Conservation (phyloP, 2,113 vertebrate genomes). For the Mesocricetus auratus region DNA sequence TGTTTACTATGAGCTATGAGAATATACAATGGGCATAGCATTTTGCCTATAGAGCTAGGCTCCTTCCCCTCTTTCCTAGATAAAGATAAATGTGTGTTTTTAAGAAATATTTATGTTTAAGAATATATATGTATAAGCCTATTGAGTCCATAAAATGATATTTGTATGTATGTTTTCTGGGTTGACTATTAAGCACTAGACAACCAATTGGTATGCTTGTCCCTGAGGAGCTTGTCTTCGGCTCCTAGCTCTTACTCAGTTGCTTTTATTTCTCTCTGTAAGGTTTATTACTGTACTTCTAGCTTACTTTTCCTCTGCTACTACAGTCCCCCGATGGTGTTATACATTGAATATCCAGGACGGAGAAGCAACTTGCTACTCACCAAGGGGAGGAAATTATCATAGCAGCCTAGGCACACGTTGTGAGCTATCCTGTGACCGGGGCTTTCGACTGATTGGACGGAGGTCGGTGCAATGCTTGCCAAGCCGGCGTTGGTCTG, state of each 20-base stretch:
- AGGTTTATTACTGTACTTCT: slow-evolving; percentile 21
- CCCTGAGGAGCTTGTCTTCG: not conserved
- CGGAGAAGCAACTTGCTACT: slow-evolving; percentile 93
- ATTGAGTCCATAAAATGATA: not conserved
- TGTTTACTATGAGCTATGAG: not conserved
- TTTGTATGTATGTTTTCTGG: not conserved
- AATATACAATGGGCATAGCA: not conserved
- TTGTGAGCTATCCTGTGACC: slow-evolving; percentile 93
- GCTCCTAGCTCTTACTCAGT: not conserved
- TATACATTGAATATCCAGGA: slow-evolving; percentile 90
- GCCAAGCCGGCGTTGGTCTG: slow-evolving; percentile 94
- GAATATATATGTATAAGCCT: not conserved
- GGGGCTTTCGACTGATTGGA: slow-evolving; percentile 93
- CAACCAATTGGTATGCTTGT: too few species aligned
- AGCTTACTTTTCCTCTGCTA: slow-evolving; percentile 65
- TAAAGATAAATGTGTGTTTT: not conserved
- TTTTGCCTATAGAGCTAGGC: not conserved
- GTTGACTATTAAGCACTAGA: not conserved
- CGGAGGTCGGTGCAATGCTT: slow-evolving; percentile 90
- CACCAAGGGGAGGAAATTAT: slow-evolving; percentile 89
- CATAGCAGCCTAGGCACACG: slow-evolving; percentile 93
- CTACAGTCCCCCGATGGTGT: slow-evolving; percentile 91
- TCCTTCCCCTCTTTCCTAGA: not conserved
- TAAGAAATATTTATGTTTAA: not conserved
- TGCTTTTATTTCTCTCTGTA: not conserved